phyloP scores from a whole-genome alignment of 2,113 vertebrate genomes.

The Neolamprologus tretocephalus region DNA sequence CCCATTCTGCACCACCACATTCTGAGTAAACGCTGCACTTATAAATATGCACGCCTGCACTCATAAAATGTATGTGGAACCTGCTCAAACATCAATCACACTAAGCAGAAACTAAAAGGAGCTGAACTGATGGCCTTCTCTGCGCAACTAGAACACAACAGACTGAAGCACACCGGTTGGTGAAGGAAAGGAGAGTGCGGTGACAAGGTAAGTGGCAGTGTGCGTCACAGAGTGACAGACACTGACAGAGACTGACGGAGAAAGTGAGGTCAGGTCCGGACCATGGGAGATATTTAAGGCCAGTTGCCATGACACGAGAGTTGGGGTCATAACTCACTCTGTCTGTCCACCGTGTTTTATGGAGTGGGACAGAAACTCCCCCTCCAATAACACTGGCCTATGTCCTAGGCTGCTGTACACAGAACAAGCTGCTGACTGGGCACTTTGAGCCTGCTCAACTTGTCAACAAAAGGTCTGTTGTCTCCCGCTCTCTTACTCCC shows the following conservation, averaged over 20 bases:
- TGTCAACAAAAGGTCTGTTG: slow-evolving; percentile 82
- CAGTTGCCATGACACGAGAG: slow-evolving; percentile 24
- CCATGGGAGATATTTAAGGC: slow-evolving; percentile 41
- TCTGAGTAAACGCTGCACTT: background rate
- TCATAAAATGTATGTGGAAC: background rate
- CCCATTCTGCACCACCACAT: background rate
- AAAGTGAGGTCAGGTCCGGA: slow-evolving; percentile 1
- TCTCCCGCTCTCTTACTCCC: slow-evolving; percentile 58
- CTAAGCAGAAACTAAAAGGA: background rate
- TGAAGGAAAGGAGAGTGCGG: background rate
- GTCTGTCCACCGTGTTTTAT: slow-evolving; percentile 44
- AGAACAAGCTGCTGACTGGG: slow-evolving; percentile 67
- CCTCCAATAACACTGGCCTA: slow-evolving; percentile 10
- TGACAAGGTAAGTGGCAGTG: slow-evolving; percentile 12
- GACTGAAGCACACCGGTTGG: background rate
- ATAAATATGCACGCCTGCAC: background rate
- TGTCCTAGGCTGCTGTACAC: slow-evolving; percentile 51
- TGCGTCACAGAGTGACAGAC: slow-evolving; percentile 3
- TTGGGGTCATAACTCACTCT: slow-evolving; percentile 41
- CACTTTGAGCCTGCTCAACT: slow-evolving; percentile 61
- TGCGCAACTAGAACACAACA: background rate
- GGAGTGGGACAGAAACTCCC: slow-evolving; percentile 44
- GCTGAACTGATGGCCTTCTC: slow-evolving; percentile 10
- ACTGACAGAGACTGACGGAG: background rate
- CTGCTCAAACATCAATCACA: slow-evolving; percentile 9